phyloP scores from a whole-genome alignment of 2,113 vertebrate genomes.

The Anoura caudifer region DNA sequence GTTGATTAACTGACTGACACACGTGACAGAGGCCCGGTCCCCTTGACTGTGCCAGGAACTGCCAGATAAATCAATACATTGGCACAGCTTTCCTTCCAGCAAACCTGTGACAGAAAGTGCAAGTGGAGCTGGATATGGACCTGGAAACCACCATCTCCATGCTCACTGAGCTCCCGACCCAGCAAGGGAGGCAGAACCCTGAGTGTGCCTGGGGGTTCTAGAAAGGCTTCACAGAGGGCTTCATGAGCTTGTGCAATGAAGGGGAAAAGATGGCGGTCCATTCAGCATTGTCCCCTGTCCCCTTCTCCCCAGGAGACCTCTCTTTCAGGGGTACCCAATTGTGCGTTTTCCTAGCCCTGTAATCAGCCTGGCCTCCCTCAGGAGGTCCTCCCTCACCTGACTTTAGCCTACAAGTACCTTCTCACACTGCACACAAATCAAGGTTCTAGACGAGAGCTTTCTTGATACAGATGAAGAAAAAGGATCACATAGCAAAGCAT shows the following conservation, averaged over 20 bases:
- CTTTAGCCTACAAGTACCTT: not conserved
- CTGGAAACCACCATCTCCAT: not conserved
- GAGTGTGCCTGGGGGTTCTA: not conserved
- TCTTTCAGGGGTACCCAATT: not conserved
- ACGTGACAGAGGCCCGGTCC: not conserved
- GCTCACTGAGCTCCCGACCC: not conserved
- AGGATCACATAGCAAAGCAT: not conserved
- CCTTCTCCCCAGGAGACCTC: not conserved
- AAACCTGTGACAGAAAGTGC: not conserved
- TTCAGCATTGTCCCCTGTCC: not conserved
- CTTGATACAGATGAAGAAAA: not conserved
- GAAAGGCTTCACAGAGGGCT: not conserved
- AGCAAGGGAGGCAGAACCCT: not conserved
- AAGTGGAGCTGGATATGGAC: not conserved
- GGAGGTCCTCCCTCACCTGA: not conserved
- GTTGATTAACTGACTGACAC: not conserved
- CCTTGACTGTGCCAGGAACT: not conserved
- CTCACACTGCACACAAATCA: not conserved
- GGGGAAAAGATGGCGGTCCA: not conserved
- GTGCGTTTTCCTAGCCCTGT: not conserved
- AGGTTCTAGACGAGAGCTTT: not conserved
- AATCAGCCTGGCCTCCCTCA: not conserved
- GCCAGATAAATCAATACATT: not conserved
- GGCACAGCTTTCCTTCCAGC: not conserved
- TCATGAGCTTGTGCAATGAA: not conserved